Percentiles rank a stretch among this genome's conserved stretches.
These are phyloP conservation scores for Nettapus auritus DNA, from an alignment of 2,113 vertebrate genomes.

Conservation along the genomic window DNA sequence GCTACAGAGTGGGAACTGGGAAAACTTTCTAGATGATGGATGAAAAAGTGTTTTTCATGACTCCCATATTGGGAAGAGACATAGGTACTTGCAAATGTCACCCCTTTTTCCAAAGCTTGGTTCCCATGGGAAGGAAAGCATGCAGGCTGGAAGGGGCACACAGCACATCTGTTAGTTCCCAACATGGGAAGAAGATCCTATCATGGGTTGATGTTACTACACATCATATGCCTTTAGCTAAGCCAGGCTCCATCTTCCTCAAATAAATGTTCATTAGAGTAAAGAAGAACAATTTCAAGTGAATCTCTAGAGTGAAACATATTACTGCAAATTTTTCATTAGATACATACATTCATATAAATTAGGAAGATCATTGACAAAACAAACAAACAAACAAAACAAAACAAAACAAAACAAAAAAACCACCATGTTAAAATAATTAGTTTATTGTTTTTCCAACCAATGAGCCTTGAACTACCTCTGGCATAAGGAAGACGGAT, in stretches of 20 bases:
- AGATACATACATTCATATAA: not conserved
- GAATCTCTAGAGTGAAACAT: not conserved
- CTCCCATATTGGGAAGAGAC: not conserved
- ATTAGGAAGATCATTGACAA: not conserved
- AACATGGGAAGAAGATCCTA: not conserved
- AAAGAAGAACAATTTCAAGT: rapidly evolving
- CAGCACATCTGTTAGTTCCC: not conserved
- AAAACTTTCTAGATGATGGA: not conserved
- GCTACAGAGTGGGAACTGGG: not conserved
- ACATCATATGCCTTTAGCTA: not conserved
- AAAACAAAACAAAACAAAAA: not conserved
- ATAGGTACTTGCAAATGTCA: not conserved
- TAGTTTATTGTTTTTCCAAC: not conserved
- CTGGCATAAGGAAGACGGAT: not conserved
- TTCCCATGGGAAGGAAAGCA: not conserved
- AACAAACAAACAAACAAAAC: not conserved
- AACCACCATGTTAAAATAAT: not conserved
- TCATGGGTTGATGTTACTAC: not conserved
- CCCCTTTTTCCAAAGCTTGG: not conserved
- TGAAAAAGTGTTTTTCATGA: not conserved
- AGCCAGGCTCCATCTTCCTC: not conserved
- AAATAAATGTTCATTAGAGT: not conserved
- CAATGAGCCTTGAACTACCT: not conserved
- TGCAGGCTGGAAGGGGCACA: not conserved
- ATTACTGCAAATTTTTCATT: not conserved